These are phyloP conservation scores for Polydrusus pterygomalis DNA, from an alignment of 2,888 invertebrate species.

Conservation along the genomic window DNA sequence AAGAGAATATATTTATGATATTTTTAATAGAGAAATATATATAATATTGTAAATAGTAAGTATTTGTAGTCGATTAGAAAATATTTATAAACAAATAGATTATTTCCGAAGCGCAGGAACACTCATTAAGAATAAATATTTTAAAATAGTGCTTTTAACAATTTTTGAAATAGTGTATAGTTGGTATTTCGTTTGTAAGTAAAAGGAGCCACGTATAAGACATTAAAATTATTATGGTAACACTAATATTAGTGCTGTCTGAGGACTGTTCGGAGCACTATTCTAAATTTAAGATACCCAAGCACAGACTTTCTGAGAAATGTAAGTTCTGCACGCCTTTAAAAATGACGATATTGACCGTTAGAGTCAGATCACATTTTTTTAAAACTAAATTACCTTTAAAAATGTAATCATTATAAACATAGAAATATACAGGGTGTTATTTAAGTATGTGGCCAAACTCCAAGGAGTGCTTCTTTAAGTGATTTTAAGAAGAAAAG, in stretches of 20 bases:
- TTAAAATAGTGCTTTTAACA: constrained; percentile 10
- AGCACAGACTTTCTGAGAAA: not conserved
- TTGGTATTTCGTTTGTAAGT: not conserved
- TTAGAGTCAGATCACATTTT: too few species aligned
- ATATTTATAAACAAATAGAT: constrained; percentile 51
- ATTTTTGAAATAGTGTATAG: not conserved
- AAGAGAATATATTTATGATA: constrained; percentile 79
- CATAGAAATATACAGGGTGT: too few species aligned
- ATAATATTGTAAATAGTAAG: constrained; percentile 71
- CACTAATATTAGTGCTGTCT: not conserved
- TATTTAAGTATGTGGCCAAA: too few species aligned
- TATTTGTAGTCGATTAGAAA: constrained; percentile 65
- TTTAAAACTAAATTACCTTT: too few species aligned
- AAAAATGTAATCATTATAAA: too few species aligned
- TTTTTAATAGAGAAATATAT: constrained; percentile 74
- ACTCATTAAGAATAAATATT: not conserved
- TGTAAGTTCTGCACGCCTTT: too few species aligned
- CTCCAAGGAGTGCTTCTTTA: too few species aligned
- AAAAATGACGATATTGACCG: too few species aligned
- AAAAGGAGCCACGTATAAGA: not conserved
- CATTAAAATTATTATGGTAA: not conserved
- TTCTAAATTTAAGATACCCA: not conserved
- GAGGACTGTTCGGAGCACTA: constrained; percentile 14
- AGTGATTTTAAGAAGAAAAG: too few species aligned
- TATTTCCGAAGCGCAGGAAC: constrained; percentile 30